Evolutionary conservation across 2,797 vertebrate genomes (phyloP).

Genomic region (Alca torda): DNA sequence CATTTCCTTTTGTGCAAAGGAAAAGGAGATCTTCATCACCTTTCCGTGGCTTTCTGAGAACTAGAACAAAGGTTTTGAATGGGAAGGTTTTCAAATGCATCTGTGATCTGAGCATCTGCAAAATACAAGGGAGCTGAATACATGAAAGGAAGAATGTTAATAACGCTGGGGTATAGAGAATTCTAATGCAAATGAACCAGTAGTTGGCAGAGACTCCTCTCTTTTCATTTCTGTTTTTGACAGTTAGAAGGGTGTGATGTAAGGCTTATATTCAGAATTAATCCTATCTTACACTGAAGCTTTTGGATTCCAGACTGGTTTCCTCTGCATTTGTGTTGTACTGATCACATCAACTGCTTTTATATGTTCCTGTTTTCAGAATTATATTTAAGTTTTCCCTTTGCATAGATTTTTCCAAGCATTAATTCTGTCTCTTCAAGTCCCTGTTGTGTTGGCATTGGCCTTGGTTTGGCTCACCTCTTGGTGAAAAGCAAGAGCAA

Average conservation of each 20-base stretch:
- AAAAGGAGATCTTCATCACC: neutral
- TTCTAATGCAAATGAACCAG: slow-evolving; percentile 43
- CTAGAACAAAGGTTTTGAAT: slow-evolving; percentile 7
- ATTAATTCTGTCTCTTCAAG: neutral
- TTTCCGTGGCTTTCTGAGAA: neutral
- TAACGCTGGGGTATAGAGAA: slow-evolving; percentile 18
- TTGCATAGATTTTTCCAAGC: neutral
- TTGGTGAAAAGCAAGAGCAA: neutral
- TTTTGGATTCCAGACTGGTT: neutral
- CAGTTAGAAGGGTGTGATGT: neutral
- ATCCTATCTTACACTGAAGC: neutral
- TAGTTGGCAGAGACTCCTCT: slow-evolving; percentile 4
- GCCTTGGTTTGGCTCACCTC: neutral
- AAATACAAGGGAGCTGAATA: slow-evolving; percentile 35
- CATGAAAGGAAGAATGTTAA: slow-evolving; percentile 43
- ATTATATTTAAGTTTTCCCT: neutral
- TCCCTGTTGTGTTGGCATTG: neutral
- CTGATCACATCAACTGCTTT: neutral
- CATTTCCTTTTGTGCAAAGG: neutral
- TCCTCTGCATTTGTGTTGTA: neutral
- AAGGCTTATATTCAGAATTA: neutral
- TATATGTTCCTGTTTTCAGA: neutral
- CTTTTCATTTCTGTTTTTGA: slow-evolving; percentile 29
- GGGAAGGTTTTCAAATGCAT: slow-evolving; percentile 44
- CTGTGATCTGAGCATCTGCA: slow-evolving; percentile 46